Evolutionary conservation across 2,888 invertebrate species (phyloP), one percentile per base, ranked within the genome.

Genomic region (Ochropleura plecta): DNA sequence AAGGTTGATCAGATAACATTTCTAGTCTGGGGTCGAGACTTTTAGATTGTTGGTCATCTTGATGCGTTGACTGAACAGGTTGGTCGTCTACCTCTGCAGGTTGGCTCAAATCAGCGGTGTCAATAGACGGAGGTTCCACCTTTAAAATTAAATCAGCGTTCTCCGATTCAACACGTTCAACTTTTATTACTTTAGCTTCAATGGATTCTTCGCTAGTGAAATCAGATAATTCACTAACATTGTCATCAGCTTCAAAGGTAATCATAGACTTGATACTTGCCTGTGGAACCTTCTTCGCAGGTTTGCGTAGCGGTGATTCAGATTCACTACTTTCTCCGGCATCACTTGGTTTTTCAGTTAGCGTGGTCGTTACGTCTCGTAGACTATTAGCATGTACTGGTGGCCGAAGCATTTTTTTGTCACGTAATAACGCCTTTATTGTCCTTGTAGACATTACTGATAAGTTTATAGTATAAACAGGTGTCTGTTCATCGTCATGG

Each of bases 401-500:
- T 60, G 80, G 64, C 4, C 90, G 86, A 5, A 82, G 76, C n/a
- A 73, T 65, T 55, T 78, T 79, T 40, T 78, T 79, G 40, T 76
- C 76, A 20, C 86, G 85, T 59, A 90, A 73, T 63, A 93, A 82
- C 14, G 81, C 75, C 48, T 83, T 90, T 5, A 94, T 86, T 20
- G 87, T 83, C 82, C 91, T 92, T 86, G 89, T 93, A 12, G 93
- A 86, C 90, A 95, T 92, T 3, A 89, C 89, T 16, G 94, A 90
- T 71, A 96, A 91, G 88, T 94, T 96, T 10, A 96, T 95, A 30
- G 91, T 93, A 83, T 93, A 95, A 10, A 96, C 96, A 82, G 96
- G 94, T 1, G 96, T 96, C 78, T 96, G 93, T 70, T 95, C 93
- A 64, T 94, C 93, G 65, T 94, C 91, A 84, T 97, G 98, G 80